These are phyloP conservation scores for Morpho achilles DNA, from an alignment of 2,888 invertebrate species.

Conservation along the genomic window DNA sequence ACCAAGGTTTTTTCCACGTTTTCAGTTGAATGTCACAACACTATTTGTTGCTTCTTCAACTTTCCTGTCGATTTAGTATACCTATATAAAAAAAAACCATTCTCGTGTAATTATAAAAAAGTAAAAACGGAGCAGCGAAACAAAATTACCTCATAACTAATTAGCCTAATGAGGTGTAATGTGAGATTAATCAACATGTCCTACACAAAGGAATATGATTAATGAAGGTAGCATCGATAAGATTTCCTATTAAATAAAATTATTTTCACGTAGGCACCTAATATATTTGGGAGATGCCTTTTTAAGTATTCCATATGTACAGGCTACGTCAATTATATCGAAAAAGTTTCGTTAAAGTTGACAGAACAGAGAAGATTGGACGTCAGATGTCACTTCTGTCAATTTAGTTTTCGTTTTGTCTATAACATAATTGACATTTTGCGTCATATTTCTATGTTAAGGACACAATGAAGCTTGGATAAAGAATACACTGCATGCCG, in stretches of 20 bases:
- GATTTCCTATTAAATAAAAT: constrained; percentile 5
- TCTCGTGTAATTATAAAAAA: too few species aligned
- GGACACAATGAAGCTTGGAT: too few species aligned
- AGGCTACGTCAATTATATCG: too few species aligned
- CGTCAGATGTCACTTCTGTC: neutral
- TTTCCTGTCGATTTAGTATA: too few species aligned
- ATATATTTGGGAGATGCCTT: neutral
- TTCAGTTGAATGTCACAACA: too few species aligned
- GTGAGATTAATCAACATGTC: constrained; percentile 28
- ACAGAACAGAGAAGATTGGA: neutral
- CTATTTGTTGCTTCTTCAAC: too few species aligned
- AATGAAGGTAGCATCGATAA: constrained; percentile 16
- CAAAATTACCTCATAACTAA: constrained; percentile 8
- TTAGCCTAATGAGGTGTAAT: constrained; percentile 13
- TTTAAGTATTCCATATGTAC: neutral
- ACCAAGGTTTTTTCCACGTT: too few species aligned
- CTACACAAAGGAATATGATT: constrained; percentile 22
- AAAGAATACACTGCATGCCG: too few species aligned
- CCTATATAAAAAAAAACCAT: too few species aligned
- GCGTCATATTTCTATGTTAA: too few species aligned
- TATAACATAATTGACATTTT: too few species aligned
- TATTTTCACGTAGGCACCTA: neutral
- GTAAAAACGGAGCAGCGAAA: neutral
- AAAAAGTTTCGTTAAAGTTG: neutral
- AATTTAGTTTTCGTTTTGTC: too few species aligned